Evolutionary conservation across 1,140 invertebrate genomes (phyloP).

Genomic region (Bombus fervidus): DNA sequence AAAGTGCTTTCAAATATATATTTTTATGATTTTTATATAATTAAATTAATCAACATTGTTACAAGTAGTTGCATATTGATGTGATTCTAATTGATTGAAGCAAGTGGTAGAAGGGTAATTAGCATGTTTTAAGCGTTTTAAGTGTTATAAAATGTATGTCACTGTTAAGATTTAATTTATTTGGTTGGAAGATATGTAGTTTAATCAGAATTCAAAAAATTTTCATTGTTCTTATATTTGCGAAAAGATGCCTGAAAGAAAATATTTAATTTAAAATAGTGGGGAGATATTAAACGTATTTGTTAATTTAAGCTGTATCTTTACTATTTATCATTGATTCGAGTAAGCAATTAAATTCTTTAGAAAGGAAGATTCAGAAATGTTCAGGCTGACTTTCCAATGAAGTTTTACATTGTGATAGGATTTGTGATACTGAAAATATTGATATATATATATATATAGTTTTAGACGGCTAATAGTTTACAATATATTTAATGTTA

Average conservation of each 20-base stretch:
- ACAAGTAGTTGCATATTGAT: neutral
- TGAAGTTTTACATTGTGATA: neutral
- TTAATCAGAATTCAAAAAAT: neutral
- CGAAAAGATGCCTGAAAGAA: neutral
- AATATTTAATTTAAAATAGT: neutral
- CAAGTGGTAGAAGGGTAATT: neutral
- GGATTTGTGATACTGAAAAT: neutral
- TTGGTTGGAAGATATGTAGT: neutral
- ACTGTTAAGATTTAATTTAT: slow-evolving; percentile 9
- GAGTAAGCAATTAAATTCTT: neutral
- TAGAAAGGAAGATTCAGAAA: neutral
- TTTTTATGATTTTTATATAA: slow-evolving; percentile 19
- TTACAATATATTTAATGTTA: neutral
- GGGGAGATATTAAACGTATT: neutral
- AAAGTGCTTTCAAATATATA: slow-evolving; percentile 13
- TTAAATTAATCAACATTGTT: slow-evolving; percentile 9
- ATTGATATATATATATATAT: neutral
- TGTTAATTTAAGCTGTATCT: neutral
- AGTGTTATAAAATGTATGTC: neutral
- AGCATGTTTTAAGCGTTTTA: neutral
- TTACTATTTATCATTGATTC: neutral
- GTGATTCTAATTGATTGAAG: slow-evolving; percentile 7
- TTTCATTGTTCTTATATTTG: neutral
- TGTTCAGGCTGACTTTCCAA: neutral
- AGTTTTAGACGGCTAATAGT: neutral